Evolutionary conservation across 2,888 invertebrate genomes (phyloP), one percentile per base, ranked within the genome.

Genomic region (Pollenia amentaria): DNA sequence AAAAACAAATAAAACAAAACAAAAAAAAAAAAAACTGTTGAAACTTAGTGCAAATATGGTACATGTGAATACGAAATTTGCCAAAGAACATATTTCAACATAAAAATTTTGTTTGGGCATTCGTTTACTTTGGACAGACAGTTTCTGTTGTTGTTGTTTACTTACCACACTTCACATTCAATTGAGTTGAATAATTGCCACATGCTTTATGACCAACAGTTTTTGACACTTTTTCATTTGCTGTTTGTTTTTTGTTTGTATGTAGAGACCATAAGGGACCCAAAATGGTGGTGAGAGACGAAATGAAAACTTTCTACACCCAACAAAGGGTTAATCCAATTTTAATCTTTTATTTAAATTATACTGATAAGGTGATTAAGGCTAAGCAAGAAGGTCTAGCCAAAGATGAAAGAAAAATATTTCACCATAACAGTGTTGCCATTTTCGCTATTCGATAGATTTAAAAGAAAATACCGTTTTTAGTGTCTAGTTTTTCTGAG

Each of bases 141-240:
- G 44, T 51, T 62, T 60, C 51, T 44, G 12, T 75, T 85, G 78
- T 79, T 88, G 82, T 51, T 84, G 83, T 85, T 84, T 90, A 88
- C 87, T 88, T 90, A 89, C 91, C 92, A 90, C 92, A 92, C 92
- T 92, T 92, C 92, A 92, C 90, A 91, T 91, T 91, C 92, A 92
- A 92, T 92, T 92, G 92, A 90, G 92, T 92, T 92, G 92, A 92
- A 92, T 92, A 92, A 92, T 92, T 92, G 91, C 92, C 91, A 90
- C 90, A 91, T 91, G 91, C 90, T 91, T 91, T 92, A 91, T 92
- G 91, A 91, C 91, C 92, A 92, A 91, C 91, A 90, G 90, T 90
- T 92, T 92, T 92, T 91, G 91, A 91, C 91, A 92, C 91, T 92
- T 91, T 91, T 90, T 89, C 70, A 18, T 79, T 69, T 82, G 55